Conservation (phyloP, 2,113 vertebrate genomes). For the Bagarius yarrelli region DNA sequence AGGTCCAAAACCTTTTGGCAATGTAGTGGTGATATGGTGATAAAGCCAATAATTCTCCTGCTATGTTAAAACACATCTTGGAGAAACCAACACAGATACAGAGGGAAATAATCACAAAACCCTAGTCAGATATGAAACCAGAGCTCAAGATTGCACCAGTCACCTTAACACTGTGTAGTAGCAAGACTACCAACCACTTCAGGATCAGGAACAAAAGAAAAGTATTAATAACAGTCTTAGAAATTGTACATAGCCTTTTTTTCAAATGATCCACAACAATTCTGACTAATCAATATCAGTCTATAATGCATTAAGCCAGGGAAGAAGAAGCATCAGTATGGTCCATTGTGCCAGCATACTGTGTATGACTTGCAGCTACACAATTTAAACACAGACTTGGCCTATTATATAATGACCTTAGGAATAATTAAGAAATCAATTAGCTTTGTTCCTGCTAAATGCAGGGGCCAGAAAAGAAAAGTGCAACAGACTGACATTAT, state of each 20-base stretch:
- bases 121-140: neutral
- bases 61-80: neutral
- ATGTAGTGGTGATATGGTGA: too few species aligned
- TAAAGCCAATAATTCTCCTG: neutral
- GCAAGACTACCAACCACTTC: neutral
- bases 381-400: constrained; percentile 11
- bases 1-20: too few species aligned
- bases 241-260: neutral
- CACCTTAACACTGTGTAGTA: neutral
- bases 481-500: constrained; percentile 54
- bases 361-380: constrained; percentile 22
- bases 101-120: neutral
- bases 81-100: neutral
- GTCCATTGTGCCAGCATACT: neutral
- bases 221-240: neutral
- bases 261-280: neutral
- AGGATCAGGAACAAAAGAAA: constrained; percentile 24
- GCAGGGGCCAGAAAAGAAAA: constrained; percentile 21
- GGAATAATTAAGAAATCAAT: constrained; percentile 58
- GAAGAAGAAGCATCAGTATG: constrained; percentile 3
- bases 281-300: constrained; percentile 17
- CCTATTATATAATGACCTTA: constrained; percentile 54
- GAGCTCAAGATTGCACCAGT: neutral
- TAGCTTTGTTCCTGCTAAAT: constrained; percentile 20
- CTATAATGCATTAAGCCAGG: neutral